A percentile compares a stretch with the other conserved stretches of the same genome.
phyloP scores from a whole-genome alignment of 2,888 invertebrate genomes.

The Eupithecia subfuscata region DNA sequence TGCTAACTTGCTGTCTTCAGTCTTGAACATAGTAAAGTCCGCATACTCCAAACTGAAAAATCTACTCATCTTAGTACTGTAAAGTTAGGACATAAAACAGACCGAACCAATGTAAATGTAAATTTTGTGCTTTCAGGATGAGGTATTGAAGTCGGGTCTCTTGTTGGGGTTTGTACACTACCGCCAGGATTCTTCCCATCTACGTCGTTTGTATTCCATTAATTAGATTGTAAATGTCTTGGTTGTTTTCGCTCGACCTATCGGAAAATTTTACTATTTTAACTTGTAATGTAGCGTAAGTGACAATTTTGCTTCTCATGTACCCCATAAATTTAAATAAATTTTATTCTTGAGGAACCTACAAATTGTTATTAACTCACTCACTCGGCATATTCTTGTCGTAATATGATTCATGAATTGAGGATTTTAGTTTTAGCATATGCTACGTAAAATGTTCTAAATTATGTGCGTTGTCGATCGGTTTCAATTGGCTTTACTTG shows the following conservation, averaged over 20 bases:
- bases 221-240: slow-evolving; percentile 46
- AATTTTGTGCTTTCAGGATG: slow-evolving; percentile 73
- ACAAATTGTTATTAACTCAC: slow-evolving; percentile 37
- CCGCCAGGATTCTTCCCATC: slow-evolving; percentile 59
- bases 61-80: slow-evolving; percentile 51
- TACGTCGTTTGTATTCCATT: slow-evolving; percentile 45
- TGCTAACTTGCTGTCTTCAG: slow-evolving; percentile 27
- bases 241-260: slow-evolving; percentile 62
- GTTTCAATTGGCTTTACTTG: slow-evolving; percentile 19
- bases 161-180: slow-evolving; percentile 67
- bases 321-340: slow-evolving; percentile 62
- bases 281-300: slow-evolving; percentile 73
- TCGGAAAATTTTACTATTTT: slow-evolving; percentile 51
- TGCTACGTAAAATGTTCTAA: neutral
- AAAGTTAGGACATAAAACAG: slow-evolving; percentile 37
- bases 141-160: slow-evolving; percentile 67
- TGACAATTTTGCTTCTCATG: slow-evolving; percentile 64
- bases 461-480: slow-evolving; percentile 34
- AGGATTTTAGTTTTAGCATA: slow-evolving; percentile 15
- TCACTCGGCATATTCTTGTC: slow-evolving; percentile 12
- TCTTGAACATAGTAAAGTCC: slow-evolving; percentile 23
- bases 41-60: slow-evolving; percentile 47
- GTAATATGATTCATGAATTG: slow-evolving; percentile 17
- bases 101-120: slow-evolving; percentile 47
- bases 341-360: slow-evolving; percentile 54